Percentiles rank a stretch among this genome's conserved stretches.
These are phyloP conservation scores for Noctua janthina DNA, from an alignment of 2,888 invertebrate species.

Conservation along the genomic window DNA sequence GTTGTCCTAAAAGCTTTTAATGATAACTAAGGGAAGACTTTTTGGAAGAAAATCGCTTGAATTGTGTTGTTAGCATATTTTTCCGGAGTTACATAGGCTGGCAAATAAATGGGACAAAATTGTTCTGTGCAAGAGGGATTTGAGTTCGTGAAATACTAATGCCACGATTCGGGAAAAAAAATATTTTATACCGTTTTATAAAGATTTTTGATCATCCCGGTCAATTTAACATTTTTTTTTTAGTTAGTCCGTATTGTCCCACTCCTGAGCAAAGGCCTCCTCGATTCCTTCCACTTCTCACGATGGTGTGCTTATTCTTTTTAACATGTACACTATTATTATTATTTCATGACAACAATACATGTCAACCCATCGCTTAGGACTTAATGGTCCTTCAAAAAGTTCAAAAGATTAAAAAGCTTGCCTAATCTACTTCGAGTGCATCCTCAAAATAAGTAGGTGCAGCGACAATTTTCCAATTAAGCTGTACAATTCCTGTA, in stretches of 20 bases:
- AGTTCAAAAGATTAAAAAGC: constrained; percentile 45
- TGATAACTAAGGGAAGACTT: constrained; percentile 50
- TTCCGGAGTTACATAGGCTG: neutral
- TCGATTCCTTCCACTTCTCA: too few relatives aligned
- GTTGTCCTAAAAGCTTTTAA: constrained; percentile 61
- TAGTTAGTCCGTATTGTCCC: too few relatives aligned
- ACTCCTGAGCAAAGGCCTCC: too few relatives aligned
- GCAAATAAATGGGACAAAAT: constrained; percentile 13
- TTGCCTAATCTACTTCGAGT: constrained; percentile 53
- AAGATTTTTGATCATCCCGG: neutral
- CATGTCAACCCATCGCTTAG: constrained; percentile 7
- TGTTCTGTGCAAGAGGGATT: constrained; percentile 26
- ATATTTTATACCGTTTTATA: neutral
- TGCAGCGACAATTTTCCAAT: constrained; percentile 73
- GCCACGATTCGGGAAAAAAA: neutral
- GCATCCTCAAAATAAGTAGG: constrained; percentile 63
- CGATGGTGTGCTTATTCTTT: neutral
- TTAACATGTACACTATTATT: neutral
- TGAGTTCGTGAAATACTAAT: constrained; percentile 10
- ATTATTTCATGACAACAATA: neutral
- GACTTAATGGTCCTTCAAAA: neutral
- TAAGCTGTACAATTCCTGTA: constrained; percentile 59
- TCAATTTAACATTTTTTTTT: neutral
- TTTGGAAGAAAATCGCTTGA: constrained; percentile 25
- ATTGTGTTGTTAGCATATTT: constrained; percentile 36